These are phyloP conservation scores for Alcis repandata DNA, from an alignment of 2,888 invertebrate genomes.

Conservation along the genomic window DNA sequence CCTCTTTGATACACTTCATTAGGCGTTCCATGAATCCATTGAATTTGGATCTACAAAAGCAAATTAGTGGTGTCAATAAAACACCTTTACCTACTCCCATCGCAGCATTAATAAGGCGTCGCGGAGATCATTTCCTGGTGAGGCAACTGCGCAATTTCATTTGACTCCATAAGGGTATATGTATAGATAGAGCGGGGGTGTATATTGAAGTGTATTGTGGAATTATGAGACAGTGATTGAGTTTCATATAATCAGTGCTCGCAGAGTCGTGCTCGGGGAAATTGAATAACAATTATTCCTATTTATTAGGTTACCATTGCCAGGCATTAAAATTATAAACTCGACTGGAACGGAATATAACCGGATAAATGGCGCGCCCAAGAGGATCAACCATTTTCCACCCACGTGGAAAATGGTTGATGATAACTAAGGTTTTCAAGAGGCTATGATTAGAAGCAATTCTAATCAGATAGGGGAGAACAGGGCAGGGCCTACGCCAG, in stretches of 20 bases:
- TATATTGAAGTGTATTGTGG: slow-evolving; percentile 22
- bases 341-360: too few relatives aligned
- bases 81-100: slow-evolving; percentile 37
- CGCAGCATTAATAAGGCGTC: slow-evolving; percentile 47
- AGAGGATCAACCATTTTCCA: too few relatives aligned
- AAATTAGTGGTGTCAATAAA: slow-evolving; percentile 42
- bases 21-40: slow-evolving; percentile 17
- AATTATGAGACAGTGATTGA: slow-evolving; percentile 20
- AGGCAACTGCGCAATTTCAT: slow-evolving; percentile 47
- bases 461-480: too few relatives aligned
- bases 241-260: not conserved
- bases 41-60: slow-evolving; percentile 33
- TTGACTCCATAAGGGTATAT: slow-evolving; percentile 43
- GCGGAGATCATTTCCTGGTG: slow-evolving; percentile 45
- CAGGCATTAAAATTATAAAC: too few relatives aligned
- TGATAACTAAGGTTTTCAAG: too few relatives aligned
- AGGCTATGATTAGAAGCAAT: too few relatives aligned
- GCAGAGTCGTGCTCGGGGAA: not conserved
- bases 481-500: too few relatives aligned
- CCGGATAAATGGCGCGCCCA: too few relatives aligned
- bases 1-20: not conserved
- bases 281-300: too few relatives aligned
- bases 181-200: slow-evolving; percentile 38
- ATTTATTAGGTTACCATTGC: not conserved
- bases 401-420: too few relatives aligned